These are phyloP conservation scores for Xestoiulus laeticollis DNA, from an alignment of 2,888 invertebrate genomes.

Conservation along the genomic window DNA sequence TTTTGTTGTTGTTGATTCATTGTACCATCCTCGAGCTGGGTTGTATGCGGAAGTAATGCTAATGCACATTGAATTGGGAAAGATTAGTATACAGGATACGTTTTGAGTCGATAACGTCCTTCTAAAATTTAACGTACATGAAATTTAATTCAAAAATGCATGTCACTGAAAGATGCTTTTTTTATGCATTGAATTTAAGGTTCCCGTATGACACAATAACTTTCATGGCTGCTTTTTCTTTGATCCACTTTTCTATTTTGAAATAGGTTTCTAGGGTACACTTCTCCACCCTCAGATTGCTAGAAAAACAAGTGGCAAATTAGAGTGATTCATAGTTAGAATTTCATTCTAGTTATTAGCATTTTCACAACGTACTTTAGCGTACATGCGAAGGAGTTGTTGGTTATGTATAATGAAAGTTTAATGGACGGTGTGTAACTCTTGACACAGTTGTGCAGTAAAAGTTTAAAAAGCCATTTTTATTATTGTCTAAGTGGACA, in stretches of 20 bases:
- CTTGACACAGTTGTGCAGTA: neutral
- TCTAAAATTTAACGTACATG: neutral
- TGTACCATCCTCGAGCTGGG: neutral
- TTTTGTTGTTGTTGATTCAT: neutral
- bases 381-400: neutral
- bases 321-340: neutral
- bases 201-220: neutral
- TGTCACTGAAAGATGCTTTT: neutral
- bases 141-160: neutral
- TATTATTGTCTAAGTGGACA: neutral
- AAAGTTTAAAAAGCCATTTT: neutral
- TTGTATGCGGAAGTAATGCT: neutral
- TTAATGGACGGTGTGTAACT: neutral
- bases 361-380: neutral
- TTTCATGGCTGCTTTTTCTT: neutral
- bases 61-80: neutral
- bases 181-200: neutral
- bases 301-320: neutral
- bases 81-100: conserved; percentile 7
- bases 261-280: neutral
- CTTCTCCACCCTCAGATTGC: neutral
- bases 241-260: neutral
- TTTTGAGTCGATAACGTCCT: neutral
- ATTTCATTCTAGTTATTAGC: neutral
- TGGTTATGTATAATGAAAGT: conserved; percentile 14